Evolutionary conservation across 2,113 vertebrate species (phyloP), one percentile per base, ranked within the genome.

Genomic region (Lichenostomus cassidix): DNA sequence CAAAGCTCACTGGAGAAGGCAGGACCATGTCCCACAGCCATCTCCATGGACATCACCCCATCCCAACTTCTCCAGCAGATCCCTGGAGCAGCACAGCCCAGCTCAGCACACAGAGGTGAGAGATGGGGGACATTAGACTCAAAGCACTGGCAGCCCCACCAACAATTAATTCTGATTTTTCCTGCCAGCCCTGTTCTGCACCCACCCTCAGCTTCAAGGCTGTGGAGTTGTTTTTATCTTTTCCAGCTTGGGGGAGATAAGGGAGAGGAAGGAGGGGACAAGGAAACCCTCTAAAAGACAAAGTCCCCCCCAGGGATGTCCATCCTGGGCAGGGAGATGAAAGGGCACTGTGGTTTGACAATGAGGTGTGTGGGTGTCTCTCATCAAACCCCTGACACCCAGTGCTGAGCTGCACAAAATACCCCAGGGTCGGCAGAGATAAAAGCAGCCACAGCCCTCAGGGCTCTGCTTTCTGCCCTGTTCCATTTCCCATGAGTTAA

Each of bases 251-350:
- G 22, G 71, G 75, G 73, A 80, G 67, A 7, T 0, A 1, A 71
- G 49, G n/a, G 60, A 85, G 76, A 67, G 33, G 62, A 73, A 84
- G 59, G 6, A 5, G n/a, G 77, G 18, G 52, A 94, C 59, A 69
- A 90, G 88, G 67, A 83, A 83, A 39, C 69, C 79, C 44, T 64
- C 65, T 79, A 42, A 71, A 7, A 70, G 76, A 96, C 87, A 96
- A 93, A 93, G 85, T 16, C 9, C 29, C 65, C 44, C 49, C 37
- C 24, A 13, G 46, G 86, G 92, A 89, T 86, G 11, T 67, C 71
- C 60, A 39, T 74, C 65, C 58, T 64, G 25, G 58, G 92, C 96
- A 94, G 95, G 90, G 49, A 78, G 94, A 91, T 97, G 97, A 97
- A 97, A 97, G 91, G 87, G 28, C 14, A 5, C 53, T 2, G 89